These are phyloP conservation scores for Villa cingulata DNA, from an alignment of 2,888 invertebrate species.

Conservation along the genomic window DNA sequence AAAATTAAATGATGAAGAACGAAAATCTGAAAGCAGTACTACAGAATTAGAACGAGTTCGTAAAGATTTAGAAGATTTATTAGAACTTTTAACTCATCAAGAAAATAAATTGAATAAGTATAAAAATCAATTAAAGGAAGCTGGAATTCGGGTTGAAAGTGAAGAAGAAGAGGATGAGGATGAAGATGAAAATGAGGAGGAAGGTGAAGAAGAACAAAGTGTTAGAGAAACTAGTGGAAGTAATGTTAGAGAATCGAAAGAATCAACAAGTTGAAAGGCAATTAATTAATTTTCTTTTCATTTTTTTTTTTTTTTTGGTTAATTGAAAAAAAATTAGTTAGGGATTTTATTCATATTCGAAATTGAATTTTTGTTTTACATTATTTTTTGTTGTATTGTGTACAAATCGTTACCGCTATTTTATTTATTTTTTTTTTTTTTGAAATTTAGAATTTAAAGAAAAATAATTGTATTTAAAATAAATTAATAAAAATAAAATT, in stretches of 20 bases:
- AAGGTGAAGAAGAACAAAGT: neutral
- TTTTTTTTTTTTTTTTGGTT: neutral
- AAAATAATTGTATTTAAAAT: no score
- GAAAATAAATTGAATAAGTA: conserved; percentile 54
- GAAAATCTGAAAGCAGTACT: conserved; percentile 19
- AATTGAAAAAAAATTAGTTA: no score
- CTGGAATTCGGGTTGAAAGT: conserved; percentile 35
- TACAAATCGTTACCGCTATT: no score
- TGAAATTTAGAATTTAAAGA: no score
- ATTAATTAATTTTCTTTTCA: neutral
- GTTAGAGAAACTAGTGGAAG: neutral
- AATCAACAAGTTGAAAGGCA: neutral
- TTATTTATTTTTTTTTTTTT: no score
- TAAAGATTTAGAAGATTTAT: conserved; percentile 86
- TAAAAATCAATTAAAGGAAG: conserved; percentile 41
- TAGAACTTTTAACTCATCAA: conserved; percentile 82
- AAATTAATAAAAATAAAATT: no score
- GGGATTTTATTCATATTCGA: no score
- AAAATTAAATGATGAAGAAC: conserved; percentile 24
- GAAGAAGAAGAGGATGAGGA: conserved; percentile 35
- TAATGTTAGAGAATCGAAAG: neutral
- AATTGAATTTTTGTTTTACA: no score
- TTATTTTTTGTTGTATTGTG: no score
- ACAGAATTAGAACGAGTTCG: conserved; percentile 50
- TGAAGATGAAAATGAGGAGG: conserved; percentile 15